These are phyloP conservation scores for Troides helena DNA, from an alignment of 2,888 invertebrate species.

Conservation along the genomic window DNA sequence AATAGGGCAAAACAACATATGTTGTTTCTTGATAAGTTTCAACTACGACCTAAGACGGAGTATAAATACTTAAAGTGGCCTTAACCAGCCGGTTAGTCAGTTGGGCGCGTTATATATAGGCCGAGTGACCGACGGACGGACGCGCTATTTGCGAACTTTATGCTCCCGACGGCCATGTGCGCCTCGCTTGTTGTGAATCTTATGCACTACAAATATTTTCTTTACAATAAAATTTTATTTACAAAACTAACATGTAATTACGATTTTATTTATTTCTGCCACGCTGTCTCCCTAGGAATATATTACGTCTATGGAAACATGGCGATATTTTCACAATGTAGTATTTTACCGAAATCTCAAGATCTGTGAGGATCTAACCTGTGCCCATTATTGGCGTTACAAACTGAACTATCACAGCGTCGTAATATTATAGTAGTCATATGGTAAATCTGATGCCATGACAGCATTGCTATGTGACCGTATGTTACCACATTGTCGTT, in stretches of 20 bases:
- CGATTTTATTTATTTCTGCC: too few species aligned
- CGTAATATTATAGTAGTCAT: too few species aligned
- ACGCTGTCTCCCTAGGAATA: too few species aligned
- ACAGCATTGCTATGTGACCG: too few species aligned
- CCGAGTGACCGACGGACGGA: constrained; percentile 24
- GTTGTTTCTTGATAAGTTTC: not conserved
- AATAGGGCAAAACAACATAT: not conserved
- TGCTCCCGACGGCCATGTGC: constrained; percentile 23
- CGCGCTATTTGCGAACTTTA: constrained; percentile 33
- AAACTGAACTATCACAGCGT: too few species aligned
- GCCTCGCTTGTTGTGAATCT: constrained; percentile 16
- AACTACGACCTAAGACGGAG: constrained; percentile 9
- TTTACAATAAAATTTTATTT: not conserved
- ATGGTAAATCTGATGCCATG: too few species aligned
- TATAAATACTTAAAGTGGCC: constrained; percentile 33
- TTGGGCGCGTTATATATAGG: constrained; percentile 30
- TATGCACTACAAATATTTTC: constrained; percentile 1
- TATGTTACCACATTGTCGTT: too few species aligned
- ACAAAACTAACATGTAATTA: not conserved
- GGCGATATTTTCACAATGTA: too few species aligned
- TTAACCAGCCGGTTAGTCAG: constrained; percentile 33
- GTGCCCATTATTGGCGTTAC: too few species aligned
- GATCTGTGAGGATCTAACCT: too few species aligned
- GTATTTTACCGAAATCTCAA: too few species aligned
- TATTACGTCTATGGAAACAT: too few species aligned